Evolutionary conservation across 2,888 invertebrate species (phyloP), one percentile per base, ranked within the genome.

Genomic region (Oxystoma pomonae): DNA sequence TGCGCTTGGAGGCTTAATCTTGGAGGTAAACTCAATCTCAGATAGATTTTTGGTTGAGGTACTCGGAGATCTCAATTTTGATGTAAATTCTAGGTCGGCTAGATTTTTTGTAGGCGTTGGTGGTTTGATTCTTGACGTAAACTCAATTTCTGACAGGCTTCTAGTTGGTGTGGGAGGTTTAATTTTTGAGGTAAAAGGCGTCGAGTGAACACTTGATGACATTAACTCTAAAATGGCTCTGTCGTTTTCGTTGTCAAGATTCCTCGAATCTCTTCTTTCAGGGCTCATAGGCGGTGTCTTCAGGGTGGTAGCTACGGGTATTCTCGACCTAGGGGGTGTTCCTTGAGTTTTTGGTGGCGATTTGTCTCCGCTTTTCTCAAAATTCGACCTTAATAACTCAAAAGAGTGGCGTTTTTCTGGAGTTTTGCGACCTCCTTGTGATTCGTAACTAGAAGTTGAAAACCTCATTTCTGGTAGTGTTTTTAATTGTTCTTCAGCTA

Each of bases 391-490:
- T 22, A 82, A 69, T 55, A 80, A 73, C 70, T 82, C 82, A 78
- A 76, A 86, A 12, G 87, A 86, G 18, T 85, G 74, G 68, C 86
- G 80, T 69, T 86, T 81, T 72, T 85, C 86, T 55, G 86, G 85
- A 0, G 83, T 82, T 67, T 83, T 84, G 67, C 64, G 56, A 7
- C 62, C 61, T 1, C 50, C 59, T n/a, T 18, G 16, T 69, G 83
- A 81, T 81, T 87, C 86, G 73, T 87, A 87, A 12, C 86, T 87
- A 0, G 87, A 84, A 21, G 87, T 87, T 18, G 86, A 82, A 77
- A 87, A 87, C 74, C 86, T 83, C 68, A 87, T 87, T 70, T 84
- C 84, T 65, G 84, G 80, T 20, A 81, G 65, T 66, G 79, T 80
- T 68, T 80, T 80, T 57, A 80, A 69, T 64, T 80, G 78, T 65